These are phyloP conservation scores for Doryteuthis pealeii DNA, from an alignment of 1,140 invertebrate species.

Conservation along the genomic window DNA sequence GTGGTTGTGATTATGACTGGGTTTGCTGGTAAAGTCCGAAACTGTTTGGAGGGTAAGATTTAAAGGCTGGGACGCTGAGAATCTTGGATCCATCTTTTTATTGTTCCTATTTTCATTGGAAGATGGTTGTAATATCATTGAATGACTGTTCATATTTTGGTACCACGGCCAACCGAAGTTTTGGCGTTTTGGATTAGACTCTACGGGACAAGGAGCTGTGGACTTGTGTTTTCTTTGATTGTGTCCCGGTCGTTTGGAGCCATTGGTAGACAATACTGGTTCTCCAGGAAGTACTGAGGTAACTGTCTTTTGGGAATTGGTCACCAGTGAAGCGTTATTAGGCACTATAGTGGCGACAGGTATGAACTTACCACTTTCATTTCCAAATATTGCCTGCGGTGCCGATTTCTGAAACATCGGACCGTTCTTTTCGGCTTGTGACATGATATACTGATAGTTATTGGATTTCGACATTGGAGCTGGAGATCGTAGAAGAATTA, in stretches of 20 bases:
- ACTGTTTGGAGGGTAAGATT: neutral
- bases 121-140: no score
- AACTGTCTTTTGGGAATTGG: neutral
- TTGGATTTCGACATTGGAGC: neutral
- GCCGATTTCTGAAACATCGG: neutral
- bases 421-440: no score
- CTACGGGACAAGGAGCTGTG: no score
- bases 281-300: neutral
- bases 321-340: neutral
- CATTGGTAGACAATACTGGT: neutral
- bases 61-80: neutral
- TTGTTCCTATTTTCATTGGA: no score
- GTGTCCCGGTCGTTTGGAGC: neutral
- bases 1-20: no score
- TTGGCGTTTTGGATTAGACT: no score
- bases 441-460: neutral
- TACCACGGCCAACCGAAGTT: no score
- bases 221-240: no score
- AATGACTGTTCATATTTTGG: no score
- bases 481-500: neutral
- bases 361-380: neutral
- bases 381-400: neutral
- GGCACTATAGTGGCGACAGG: neutral
- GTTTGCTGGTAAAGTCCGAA: neutral
- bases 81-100: no score